Conservation (phyloP, 2,797 vertebrate species). For the Malurus splendens region DNA sequence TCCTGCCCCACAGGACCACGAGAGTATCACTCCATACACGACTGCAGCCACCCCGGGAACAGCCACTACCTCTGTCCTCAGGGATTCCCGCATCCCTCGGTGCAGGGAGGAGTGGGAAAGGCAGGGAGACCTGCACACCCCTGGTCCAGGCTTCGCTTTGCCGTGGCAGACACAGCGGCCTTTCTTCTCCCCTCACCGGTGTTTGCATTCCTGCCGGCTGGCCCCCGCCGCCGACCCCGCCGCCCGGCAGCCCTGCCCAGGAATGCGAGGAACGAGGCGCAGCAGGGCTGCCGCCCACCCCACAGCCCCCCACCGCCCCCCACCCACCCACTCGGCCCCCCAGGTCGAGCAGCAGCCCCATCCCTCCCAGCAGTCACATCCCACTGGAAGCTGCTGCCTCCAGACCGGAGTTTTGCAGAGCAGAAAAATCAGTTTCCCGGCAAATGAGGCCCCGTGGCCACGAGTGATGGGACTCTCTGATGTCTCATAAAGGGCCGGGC, state of each 20-base stretch:
- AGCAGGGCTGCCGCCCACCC: constrained; percentile 9
- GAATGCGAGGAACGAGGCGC: constrained; percentile 43
- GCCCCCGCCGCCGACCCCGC: constrained; percentile 2
- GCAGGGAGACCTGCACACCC: background rate
- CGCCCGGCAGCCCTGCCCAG: constrained; percentile 40
- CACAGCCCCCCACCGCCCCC: background rate
- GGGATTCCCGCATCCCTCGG: background rate
- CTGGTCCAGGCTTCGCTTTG: background rate
- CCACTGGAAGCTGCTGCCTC: background rate
- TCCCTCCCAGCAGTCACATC: background rate
- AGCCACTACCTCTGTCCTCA: background rate
- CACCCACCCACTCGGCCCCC: background rate
- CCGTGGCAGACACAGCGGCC: constrained; percentile 18
- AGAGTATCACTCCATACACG: background rate
- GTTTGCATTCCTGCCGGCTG: constrained; percentile 51
- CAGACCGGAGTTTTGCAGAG: background rate
- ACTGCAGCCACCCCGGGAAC: accelerated
- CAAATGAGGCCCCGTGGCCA: background rate
- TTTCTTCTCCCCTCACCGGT: constrained; percentile 48
- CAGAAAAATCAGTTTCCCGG: background rate
- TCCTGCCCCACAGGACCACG: accelerated
- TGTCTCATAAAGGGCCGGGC: background rate
- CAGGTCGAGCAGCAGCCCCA: background rate
- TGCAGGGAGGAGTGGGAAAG: background rate
- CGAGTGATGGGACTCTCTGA: background rate